phyloP scores from a whole-genome alignment of 2,113 vertebrate species.

The Loxodonta africana region DNA sequence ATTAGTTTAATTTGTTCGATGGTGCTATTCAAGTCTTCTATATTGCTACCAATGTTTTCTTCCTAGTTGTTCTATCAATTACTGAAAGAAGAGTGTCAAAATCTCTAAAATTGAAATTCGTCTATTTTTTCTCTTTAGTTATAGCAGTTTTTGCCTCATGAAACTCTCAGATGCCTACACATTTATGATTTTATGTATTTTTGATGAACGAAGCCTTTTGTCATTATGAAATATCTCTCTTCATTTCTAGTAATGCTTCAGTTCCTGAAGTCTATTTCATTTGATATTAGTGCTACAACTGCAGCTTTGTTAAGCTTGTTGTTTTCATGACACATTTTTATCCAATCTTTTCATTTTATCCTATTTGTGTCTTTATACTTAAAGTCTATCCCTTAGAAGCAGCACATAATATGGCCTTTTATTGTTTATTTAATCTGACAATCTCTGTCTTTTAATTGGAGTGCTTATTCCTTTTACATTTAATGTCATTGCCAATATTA shows the following conservation, averaged over 20 bases:
- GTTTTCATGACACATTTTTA: not conserved
- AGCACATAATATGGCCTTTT: not conserved
- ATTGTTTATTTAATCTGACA: not conserved
- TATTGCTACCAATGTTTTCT: too few species aligned
- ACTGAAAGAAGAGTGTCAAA: too few species aligned
- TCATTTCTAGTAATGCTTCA: too few species aligned
- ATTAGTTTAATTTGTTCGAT: too few species aligned
- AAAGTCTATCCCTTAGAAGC: not conserved
- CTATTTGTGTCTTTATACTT: not conserved
- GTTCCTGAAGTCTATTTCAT: too few species aligned
- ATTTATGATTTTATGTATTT: not conserved
- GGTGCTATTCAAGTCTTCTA: too few species aligned
- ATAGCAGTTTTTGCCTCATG: not conserved
- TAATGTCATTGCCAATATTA: not conserved
- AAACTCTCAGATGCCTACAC: not conserved
- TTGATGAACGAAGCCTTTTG: not conserved
- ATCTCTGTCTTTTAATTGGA: not conserved
- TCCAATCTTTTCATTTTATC: not conserved
- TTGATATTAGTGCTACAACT: not conserved
- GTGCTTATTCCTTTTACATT: not conserved
- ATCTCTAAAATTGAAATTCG: not conserved
- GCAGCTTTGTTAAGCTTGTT: not conserved
- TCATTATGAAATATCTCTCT: too few species aligned
- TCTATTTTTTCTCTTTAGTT: not conserved
- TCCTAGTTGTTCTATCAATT: too few species aligned